These are phyloP conservation scores for Oxycera nigricornis DNA, from an alignment of 2,888 invertebrate species.

Conservation along the genomic window DNA sequence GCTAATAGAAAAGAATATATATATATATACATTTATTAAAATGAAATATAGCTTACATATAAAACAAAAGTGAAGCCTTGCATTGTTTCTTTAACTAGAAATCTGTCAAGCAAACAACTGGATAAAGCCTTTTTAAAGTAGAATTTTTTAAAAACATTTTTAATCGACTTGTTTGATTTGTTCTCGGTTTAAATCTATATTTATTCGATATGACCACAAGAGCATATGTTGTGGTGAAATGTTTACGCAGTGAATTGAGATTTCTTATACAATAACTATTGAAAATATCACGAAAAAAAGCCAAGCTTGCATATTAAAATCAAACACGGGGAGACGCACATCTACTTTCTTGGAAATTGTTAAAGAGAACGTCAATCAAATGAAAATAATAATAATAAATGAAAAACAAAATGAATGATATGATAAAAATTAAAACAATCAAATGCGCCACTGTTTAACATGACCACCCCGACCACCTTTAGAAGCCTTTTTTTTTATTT, in stretches of 20 bases:
- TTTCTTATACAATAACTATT: no score
- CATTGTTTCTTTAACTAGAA: conserved; percentile 27
- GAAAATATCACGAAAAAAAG: no score
- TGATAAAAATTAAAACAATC: conserved; percentile 34
- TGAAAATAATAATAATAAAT: conserved; percentile 36
- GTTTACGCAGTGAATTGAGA: background rate
- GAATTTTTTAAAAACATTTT: background rate
- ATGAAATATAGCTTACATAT: conserved; percentile 35
- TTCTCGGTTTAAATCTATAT: background rate
- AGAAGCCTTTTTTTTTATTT: conserved; percentile 41
- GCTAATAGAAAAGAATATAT: conserved; percentile 16
- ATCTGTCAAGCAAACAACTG: background rate
- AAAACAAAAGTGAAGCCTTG: conserved; percentile 19
- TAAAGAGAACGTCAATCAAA: conserved; percentile 3
- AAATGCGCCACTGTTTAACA: conserved; percentile 41
- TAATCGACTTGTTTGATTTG: background rate
- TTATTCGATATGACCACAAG: background rate
- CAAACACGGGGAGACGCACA: no score
- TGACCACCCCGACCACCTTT: conserved; percentile 45
- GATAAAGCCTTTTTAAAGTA: conserved; percentile 6
- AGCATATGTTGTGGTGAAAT: no score
- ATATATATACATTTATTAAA: conserved; percentile 36
- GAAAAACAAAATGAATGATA: no score
- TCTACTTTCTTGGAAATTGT: conserved; percentile 19
- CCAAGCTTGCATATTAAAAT: no score